Percentiles rank a stretch among this genome's conserved stretches.
These are phyloP conservation scores for Mormyrus lacerda DNA, from an alignment of 2,113 vertebrate species.

Conservation along the genomic window DNA sequence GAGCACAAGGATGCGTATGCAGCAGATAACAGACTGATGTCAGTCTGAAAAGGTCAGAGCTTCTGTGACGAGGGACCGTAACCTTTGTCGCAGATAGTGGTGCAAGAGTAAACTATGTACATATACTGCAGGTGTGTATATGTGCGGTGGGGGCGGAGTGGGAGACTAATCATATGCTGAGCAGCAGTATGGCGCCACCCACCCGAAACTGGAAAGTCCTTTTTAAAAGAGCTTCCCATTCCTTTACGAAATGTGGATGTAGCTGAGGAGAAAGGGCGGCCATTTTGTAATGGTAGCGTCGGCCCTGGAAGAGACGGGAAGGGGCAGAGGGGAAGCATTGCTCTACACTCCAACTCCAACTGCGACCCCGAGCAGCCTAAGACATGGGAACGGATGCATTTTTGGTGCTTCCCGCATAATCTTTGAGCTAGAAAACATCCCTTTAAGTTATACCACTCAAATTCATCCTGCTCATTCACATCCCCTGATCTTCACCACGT, in stretches of 20 bases:
- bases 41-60: background rate
- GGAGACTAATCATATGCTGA: background rate
- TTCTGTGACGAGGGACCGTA: background rate
- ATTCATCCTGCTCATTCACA: background rate
- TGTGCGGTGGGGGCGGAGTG: background rate
- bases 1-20: background rate
- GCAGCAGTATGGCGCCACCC: background rate
- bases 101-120: background rate
- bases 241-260: background rate
- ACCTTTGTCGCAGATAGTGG: background rate
- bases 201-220: background rate
- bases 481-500: background rate
- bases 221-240: background rate
- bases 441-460: background rate
- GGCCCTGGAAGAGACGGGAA: background rate
- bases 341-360: background rate
- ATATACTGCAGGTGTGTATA: no score
- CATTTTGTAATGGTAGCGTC: background rate
- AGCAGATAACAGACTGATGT: background rate
- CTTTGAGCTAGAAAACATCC: background rate
- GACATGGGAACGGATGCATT: background rate
- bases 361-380: background rate
- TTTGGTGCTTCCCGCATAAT: background rate
- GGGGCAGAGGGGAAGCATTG: background rate
- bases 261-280: background rate